Percentiles rank a stretch among this genome's conserved stretches.
Evolutionary conservation across 1,140 invertebrate genomes (phyloP).

Genomic region (Rhopalosiphum padi): DNA sequence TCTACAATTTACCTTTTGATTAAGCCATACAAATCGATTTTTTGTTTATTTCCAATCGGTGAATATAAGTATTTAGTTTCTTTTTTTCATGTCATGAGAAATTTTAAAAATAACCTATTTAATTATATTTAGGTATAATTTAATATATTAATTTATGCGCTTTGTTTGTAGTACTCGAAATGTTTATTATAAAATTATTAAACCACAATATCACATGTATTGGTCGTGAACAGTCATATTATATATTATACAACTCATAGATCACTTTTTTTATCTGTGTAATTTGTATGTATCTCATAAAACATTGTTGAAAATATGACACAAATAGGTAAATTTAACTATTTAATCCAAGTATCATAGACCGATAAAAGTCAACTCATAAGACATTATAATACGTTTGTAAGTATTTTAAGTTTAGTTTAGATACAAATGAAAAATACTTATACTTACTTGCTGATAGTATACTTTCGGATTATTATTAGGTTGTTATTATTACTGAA

Average conservation of each 20-base stretch:
- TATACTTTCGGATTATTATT: background rate
- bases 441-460: too few relatives aligned
- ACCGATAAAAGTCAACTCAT: background rate
- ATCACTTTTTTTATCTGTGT: background rate
- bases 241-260: background rate
- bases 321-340: background rate
- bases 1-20: background rate
- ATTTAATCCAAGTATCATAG: background rate
- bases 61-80: background rate
- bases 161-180: background rate
- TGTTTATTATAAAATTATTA: background rate
- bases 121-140: background rate
- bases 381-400: background rate
- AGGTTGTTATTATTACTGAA: background rate
- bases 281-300: background rate
- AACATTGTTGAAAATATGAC: background rate
- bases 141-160: background rate
- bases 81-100: background rate
- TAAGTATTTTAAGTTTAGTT: background rate
- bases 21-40: background rate
- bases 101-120: background rate
- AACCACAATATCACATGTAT: background rate
- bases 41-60: background rate
- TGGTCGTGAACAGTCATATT: background rate
- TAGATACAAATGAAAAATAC: background rate